Evolutionary conservation across 37 sponge, comb jelly and placozoan species (phyloP).

Genomic region (Haliclona indistincta): DNA sequence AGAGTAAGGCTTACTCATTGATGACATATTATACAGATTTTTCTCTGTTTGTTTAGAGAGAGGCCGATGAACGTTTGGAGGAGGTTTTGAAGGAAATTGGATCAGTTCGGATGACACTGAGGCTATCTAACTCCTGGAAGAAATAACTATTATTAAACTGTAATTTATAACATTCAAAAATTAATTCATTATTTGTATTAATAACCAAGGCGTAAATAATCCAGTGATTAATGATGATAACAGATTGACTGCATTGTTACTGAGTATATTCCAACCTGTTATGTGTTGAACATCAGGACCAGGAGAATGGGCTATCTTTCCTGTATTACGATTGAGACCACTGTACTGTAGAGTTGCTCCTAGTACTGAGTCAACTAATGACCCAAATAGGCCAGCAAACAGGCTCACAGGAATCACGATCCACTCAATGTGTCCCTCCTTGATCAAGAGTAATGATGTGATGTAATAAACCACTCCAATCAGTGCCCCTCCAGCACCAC

Average conservation of each 20-base stretch:
- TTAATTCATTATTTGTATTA: too few species aligned
- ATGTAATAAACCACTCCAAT: slow-evolving; percentile 74
- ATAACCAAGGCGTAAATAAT: not conserved
- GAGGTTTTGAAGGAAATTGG: slow-evolving; percentile 61
- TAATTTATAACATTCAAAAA: too few species aligned
- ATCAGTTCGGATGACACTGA: slow-evolving; percentile 33
- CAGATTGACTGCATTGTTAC: slow-evolving; percentile 86
- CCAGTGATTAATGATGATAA: slow-evolving; percentile 82
- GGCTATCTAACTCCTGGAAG: too few species aligned
- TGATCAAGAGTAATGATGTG: slow-evolving; percentile 2
- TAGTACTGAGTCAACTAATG: slow-evolving; percentile 81
- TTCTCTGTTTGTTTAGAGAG: slow-evolving; percentile 17
- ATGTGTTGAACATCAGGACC: slow-evolving; percentile 65
- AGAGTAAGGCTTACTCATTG: too few species aligned
- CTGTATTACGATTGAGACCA: slow-evolving; percentile 51
- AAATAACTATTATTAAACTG: too few species aligned
- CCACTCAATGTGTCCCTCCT: not conserved
- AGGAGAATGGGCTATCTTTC: slow-evolving; percentile 20
- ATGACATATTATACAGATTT: too few species aligned
- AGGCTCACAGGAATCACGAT: slow-evolving; percentile 39
- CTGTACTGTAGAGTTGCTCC: slow-evolving; percentile 87
- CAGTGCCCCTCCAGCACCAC: slow-evolving; percentile 69
- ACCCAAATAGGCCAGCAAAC: slow-evolving; percentile 74
- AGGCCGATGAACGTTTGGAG: slow-evolving; percentile 43
- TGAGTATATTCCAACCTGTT: slow-evolving; percentile 68